These are phyloP conservation scores for Drosophila stalkeri DNA, from an alignment of 2,888 invertebrate genomes.

Conservation along the genomic window DNA sequence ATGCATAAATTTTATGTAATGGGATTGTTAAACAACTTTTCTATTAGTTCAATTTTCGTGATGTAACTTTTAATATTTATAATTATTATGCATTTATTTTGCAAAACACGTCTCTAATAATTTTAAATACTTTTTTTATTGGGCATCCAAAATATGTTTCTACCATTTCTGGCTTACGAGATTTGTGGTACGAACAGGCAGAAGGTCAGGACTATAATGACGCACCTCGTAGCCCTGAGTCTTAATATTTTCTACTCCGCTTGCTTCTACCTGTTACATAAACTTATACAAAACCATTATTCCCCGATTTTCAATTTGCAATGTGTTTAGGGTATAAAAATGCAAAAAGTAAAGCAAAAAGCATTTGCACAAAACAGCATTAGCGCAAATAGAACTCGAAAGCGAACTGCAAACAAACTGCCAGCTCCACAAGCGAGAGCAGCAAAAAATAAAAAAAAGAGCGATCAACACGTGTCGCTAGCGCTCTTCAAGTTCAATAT, in stretches of 20 bases:
- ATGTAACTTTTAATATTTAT: too few relatives aligned
- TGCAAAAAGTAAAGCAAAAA: conserved; percentile 25
- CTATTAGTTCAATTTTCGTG: neutral
- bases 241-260: neutral
- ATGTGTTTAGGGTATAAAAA: neutral
- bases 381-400: conserved; percentile 33
- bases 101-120: too few relatives aligned
- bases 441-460: conserved; percentile 18
- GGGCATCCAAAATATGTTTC: too few relatives aligned
- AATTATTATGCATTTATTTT: too few relatives aligned
- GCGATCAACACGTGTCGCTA: conserved; percentile 65
- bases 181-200: too few relatives aligned
- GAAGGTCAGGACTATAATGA: too few relatives aligned
- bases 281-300: neutral
- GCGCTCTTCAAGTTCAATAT: conserved; percentile 68
- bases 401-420: conserved; percentile 18
- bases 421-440: conserved; percentile 3
- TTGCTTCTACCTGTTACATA: neutral
- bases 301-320: neutral
- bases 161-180: too few relatives aligned
- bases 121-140: too few relatives aligned
- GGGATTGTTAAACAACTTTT: neutral
- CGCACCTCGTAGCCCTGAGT: neutral
- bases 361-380: conserved; percentile 38
- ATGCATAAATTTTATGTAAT: too few relatives aligned